phyloP scores from a whole-genome alignment of 1,140 invertebrate species.

The Calliopsis andreniformis region DNA sequence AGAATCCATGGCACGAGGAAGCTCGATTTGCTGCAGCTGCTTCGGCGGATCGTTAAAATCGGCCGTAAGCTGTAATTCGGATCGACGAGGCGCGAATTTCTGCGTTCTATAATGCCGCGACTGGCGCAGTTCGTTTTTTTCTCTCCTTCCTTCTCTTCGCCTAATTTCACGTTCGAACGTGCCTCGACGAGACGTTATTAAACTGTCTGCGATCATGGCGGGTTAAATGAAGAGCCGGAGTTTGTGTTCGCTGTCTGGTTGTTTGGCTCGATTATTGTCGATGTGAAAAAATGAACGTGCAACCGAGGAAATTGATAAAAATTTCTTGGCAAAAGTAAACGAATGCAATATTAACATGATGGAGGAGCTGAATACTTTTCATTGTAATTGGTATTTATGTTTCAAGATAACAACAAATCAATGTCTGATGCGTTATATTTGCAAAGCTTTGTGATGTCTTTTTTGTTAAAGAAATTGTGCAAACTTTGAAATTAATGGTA shows the following conservation, averaged over 20 bases:
- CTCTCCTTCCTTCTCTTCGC: not conserved
- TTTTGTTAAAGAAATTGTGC: too few relatives aligned
- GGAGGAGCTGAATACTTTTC: too few relatives aligned
- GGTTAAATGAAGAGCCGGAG: conserved; percentile 32
- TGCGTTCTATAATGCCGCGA: conserved; percentile 24
- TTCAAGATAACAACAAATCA: too few relatives aligned
- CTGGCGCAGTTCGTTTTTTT: not conserved
- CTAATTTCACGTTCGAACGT: conserved; percentile 40
- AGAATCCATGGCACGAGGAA: conserved; percentile 30
- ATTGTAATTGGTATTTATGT: too few relatives aligned
- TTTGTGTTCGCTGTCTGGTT: conserved; percentile 18
- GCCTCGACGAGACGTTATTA: not conserved
- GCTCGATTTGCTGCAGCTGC: conserved; percentile 46
- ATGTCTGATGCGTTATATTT: too few relatives aligned
- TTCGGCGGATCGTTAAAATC: conserved; percentile 49
- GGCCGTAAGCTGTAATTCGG: conserved; percentile 45
- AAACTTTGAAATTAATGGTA: too few relatives aligned
- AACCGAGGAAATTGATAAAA: too few relatives aligned
- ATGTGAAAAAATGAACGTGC: conserved; percentile 22
- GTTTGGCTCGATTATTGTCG: conserved; percentile 16
- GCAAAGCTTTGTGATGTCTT: too few relatives aligned
- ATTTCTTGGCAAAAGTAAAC: too few relatives aligned
- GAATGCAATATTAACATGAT: too few relatives aligned
- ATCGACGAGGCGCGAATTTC: conserved; percentile 45
- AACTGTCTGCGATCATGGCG: conserved; percentile 38